Evolutionary conservation across 2,888 invertebrate species (phyloP).

Genomic region (Abrostola triplasia): DNA sequence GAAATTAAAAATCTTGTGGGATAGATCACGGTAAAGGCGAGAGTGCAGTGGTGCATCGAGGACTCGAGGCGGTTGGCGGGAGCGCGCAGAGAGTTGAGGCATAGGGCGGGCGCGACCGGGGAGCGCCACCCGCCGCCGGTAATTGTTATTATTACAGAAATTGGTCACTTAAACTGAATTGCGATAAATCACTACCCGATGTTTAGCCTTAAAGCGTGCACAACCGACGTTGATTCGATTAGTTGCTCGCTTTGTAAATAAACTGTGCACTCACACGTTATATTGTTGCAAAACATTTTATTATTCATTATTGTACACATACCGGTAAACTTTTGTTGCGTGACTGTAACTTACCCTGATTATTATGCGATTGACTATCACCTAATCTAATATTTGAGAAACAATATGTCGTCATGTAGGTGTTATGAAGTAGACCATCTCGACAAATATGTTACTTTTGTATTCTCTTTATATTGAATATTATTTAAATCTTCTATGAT

Average conservation of each 20-base stretch:
- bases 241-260: slow-evolving; percentile 63
- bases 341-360: slow-evolving; percentile 54
- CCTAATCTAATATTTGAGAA: slow-evolving; percentile 37
- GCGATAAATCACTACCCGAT: slow-evolving; percentile 72
- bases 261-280: slow-evolving; percentile 50
- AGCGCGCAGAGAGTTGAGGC: slow-evolving; percentile 45
- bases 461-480: neutral
- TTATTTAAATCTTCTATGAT: too few species aligned
- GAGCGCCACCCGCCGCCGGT: slow-evolving; percentile 62
- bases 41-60: neutral
- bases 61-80: slow-evolving; percentile 1
- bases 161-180: slow-evolving; percentile 77
- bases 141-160: slow-evolving; percentile 79
- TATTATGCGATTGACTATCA: slow-evolving; percentile 41
- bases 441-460: slow-evolving; percentile 4
- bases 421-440: slow-evolving; percentile 29
- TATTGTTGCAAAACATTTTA: slow-evolving; percentile 55
- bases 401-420: slow-evolving; percentile 31
- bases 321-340: slow-evolving; percentile 46
- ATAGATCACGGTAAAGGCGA: neutral
- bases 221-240: slow-evolving; percentile 61
- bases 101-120: slow-evolving; percentile 55
- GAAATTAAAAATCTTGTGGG: neutral
- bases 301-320: slow-evolving; percentile 46
- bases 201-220: slow-evolving; percentile 50